Evolutionary conservation across 2,113 vertebrate species (phyloP).

Genomic region (Clarias gariepinus): DNA sequence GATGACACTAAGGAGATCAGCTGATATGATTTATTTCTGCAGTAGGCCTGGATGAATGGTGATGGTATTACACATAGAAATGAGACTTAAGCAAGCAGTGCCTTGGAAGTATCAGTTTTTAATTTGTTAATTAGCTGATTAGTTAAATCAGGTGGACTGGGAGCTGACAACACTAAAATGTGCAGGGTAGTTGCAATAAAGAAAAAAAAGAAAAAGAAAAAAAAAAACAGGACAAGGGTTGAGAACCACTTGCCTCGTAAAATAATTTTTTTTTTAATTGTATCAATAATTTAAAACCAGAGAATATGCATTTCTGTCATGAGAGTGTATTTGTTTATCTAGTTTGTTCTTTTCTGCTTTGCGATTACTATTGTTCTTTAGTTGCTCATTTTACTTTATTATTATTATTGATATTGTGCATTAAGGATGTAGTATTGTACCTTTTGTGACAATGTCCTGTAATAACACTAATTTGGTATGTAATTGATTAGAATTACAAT

Average conservation of each 20-base stretch:
- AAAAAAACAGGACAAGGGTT: too few relatives aligned
- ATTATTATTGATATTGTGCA: neutral
- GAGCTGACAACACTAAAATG: neutral
- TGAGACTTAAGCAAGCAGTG: neutral
- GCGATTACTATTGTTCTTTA: neutral
- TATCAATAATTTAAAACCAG: neutral
- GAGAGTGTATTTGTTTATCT: neutral
- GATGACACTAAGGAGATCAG: constrained; percentile 51
- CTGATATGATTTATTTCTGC: constrained; percentile 15
- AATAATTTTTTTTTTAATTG: neutral
- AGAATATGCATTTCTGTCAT: neutral
- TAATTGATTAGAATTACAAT: neutral
- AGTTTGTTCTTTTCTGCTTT: neutral
- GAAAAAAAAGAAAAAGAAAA: too few relatives aligned
- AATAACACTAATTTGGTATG: neutral
- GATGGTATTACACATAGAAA: neutral
- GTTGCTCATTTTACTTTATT: neutral
- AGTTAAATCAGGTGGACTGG: too few relatives aligned
- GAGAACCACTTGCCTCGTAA: too few relatives aligned
- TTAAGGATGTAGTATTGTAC: neutral
- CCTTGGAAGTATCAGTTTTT: neutral
- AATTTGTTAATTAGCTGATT: too few relatives aligned
- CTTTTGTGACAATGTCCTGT: neutral
- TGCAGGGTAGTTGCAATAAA: neutral
- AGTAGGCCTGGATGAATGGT: neutral